phyloP scores from a whole-genome alignment of 2,888 invertebrate genomes.

The Catocala nupta region DNA sequence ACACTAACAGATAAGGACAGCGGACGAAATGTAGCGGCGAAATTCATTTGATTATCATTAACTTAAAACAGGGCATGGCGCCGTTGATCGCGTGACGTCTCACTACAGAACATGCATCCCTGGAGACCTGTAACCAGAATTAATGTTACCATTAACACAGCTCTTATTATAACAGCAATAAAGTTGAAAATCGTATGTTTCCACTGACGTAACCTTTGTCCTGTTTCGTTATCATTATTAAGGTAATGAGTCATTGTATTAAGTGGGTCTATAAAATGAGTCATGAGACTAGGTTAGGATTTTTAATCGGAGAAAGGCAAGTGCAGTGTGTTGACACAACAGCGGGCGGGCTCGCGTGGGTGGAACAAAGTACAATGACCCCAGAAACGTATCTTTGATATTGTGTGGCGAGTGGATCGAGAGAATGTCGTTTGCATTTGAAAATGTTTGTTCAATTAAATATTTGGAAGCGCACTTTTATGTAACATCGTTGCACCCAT shows the following conservation, averaged over 20 bases:
- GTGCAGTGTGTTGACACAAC: conserved; percentile 70
- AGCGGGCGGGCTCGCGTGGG: conserved; percentile 68
- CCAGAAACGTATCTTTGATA: conserved; percentile 68
- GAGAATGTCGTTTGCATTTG: conserved; percentile 22
- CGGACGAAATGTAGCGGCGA: conserved; percentile 57
- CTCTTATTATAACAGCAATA: conserved; percentile 47
- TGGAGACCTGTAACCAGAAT: conserved; percentile 46
- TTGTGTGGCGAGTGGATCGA: conserved; percentile 43
- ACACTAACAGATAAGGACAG: conserved; percentile 56
- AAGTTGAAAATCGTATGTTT: conserved; percentile 46
- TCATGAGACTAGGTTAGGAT: conserved; percentile 60
- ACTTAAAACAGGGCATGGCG: conserved; percentile 73
- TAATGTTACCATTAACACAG: conserved; percentile 22
- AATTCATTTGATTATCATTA: conserved; percentile 77
- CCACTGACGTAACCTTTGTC: conserved; percentile 27
- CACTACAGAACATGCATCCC: conserved; percentile 60
- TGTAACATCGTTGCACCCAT: too few species aligned
- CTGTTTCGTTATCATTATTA: conserved; percentile 72
- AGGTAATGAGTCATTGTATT: conserved; percentile 78
- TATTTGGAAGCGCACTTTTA: not conserved
- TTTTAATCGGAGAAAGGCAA: conserved; percentile 53
- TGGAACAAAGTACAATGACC: conserved; percentile 69
- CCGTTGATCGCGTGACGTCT: conserved; percentile 76
- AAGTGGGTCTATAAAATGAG: conserved; percentile 75
- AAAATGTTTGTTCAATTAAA: conserved; percentile 1